Conservation (phyloP, 2,888 invertebrate genomes). For the Anagyrus pseudococci region DNA sequence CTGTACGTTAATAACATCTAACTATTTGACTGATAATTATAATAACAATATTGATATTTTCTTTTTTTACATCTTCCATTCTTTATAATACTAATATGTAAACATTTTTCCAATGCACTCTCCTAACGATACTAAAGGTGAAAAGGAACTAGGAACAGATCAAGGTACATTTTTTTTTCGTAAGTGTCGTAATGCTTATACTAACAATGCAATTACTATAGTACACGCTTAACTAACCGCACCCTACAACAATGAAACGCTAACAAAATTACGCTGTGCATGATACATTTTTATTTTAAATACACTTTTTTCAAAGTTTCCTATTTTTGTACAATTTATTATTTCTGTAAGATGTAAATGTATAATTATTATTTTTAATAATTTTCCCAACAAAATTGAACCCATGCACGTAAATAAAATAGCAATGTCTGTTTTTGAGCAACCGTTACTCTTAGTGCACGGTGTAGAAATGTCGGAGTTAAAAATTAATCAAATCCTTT, state of each 20-base stretch:
- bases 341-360: too few species aligned
- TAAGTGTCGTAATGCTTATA: constrained; percentile 37
- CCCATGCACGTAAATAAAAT: too few species aligned
- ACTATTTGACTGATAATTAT: too few species aligned
- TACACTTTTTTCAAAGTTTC: too few species aligned
- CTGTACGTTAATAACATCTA: too few species aligned
- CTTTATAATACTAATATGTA: constrained; percentile 27
- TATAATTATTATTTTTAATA: too few species aligned
- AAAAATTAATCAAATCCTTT: too few species aligned
- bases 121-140: constrained; percentile 38
- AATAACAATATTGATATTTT: background rate
- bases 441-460: too few species aligned
- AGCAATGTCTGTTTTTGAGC: too few species aligned
- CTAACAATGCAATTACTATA: constrained; percentile 20
- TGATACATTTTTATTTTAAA: background rate
- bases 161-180: constrained; percentile 41
- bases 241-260: background rate
- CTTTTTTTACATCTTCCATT: background rate
- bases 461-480: too few species aligned
- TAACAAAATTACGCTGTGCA: constrained; percentile 3
- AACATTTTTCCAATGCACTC: constrained; percentile 28
- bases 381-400: too few species aligned
- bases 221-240: constrained; percentile 13
- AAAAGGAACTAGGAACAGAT: constrained; percentile 39
- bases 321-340: too few species aligned